Evolutionary conservation across 2,888 invertebrate genomes (phyloP).

Genomic region (Notocelia uddmanniana): DNA sequence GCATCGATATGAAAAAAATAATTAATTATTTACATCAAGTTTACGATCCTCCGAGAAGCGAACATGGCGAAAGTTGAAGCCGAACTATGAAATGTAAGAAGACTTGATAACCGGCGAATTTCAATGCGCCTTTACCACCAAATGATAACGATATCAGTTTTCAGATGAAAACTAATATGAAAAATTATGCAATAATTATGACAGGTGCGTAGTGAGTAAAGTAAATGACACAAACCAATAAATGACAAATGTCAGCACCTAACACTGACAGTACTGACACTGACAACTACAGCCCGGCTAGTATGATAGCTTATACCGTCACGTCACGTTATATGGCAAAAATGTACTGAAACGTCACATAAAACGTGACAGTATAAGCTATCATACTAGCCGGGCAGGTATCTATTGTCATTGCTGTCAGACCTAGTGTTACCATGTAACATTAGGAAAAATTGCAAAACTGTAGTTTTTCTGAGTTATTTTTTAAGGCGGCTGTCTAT

Average conservation of each 20-base stretch:
- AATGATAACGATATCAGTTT: conserved; percentile 22
- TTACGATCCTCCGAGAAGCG: conserved; percentile 60
- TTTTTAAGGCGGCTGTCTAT: too few relatives aligned
- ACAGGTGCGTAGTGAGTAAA: background rate
- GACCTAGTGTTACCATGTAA: background rate
- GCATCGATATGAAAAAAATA: conserved; percentile 4
- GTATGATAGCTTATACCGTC: too few relatives aligned
- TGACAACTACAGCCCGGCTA: too few relatives aligned
- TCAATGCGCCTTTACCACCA: conserved; percentile 1
- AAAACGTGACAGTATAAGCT: too few relatives aligned
- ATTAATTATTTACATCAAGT: conserved; percentile 60
- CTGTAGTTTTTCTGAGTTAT: too few relatives aligned
- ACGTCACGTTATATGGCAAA: too few relatives aligned
- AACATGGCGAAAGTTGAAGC: conserved; percentile 58
- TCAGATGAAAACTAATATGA: conserved; percentile 9
- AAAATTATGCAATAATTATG: conserved; percentile 32
- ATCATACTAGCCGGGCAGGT: too few relatives aligned
- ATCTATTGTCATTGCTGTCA: background rate
- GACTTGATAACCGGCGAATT: conserved; percentile 29
- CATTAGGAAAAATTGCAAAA: background rate
- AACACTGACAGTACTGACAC: too few relatives aligned
- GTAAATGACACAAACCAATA: background rate
- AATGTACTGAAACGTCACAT: too few relatives aligned
- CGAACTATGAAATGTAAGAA: conserved; percentile 21
- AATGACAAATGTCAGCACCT: conserved; percentile 9